These are phyloP conservation scores for Laothoe populi DNA, from an alignment of 2,888 invertebrate genomes.

Conservation along the genomic window DNA sequence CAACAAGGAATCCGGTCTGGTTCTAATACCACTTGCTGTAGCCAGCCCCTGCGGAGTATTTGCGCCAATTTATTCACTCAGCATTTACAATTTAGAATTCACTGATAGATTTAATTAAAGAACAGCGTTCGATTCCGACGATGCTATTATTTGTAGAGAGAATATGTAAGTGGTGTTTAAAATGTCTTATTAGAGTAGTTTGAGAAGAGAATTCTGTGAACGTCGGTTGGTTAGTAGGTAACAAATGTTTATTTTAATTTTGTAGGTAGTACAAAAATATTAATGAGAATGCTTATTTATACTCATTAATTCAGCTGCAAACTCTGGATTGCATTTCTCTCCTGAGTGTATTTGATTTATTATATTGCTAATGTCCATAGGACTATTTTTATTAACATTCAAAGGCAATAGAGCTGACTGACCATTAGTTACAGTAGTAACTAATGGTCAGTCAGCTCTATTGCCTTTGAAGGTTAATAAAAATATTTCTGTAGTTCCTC, in stretches of 20 bases:
- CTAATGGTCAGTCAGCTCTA: no score
- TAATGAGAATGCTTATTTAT: no score
- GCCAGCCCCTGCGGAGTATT: not conserved
- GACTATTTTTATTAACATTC: no score
- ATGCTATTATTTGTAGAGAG: slow-evolving; percentile 1
- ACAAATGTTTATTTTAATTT: not conserved
- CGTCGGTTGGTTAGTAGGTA: not conserved
- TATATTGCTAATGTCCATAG: no score
- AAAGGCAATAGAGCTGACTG: no score
- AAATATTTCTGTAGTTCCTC: no score
- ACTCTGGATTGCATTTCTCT: no score
- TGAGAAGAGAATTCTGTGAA: not conserved
- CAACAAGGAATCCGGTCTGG: not conserved
- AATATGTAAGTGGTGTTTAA: slow-evolving; percentile 11
- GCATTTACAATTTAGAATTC: slow-evolving; percentile 10
- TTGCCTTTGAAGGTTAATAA: no score
- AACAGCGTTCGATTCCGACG: slow-evolving; percentile 6
- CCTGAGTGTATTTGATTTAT: no score
- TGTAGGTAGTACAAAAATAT: no score
- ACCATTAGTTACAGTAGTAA: no score
- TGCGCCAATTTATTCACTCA: not conserved
- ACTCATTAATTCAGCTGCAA: no score
- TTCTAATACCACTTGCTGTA: not conserved
- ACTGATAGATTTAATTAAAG: slow-evolving; percentile 12
- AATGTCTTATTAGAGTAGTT: not conserved